Evolutionary conservation across 1,140 invertebrate genomes (phyloP), one percentile per base, ranked within the genome.

Genomic region (Steinernema feltiae): DNA sequence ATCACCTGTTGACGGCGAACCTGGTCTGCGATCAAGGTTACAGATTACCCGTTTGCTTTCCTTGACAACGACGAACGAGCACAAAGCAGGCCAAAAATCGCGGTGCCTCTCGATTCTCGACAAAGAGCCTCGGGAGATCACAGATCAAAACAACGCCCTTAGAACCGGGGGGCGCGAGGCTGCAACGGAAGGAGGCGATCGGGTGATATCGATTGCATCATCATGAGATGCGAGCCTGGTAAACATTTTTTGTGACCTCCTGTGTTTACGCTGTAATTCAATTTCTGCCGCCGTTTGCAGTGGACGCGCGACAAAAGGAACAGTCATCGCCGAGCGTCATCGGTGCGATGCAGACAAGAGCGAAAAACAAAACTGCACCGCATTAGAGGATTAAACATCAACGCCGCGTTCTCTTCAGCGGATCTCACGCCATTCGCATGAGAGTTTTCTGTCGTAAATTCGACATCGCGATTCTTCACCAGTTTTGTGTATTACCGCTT

Each of bases 1-100:
- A 17, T 21, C 24, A 3, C 35, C 7, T 46, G 41, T 7, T n/a
- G 53, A 17, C 53, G 53, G 53, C 15, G 53, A 63, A 63, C 24
- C 53, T 63, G 53, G 53, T 63, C 53, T 63, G 53, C 53, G 53
- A 63, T 63, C 53, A 63, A 63, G 53, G 53, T 63, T 63, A 63
- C 53, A 63, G 53, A 63, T 63, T 63, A 17, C 53, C 53, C 53
- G 53, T 15, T 63, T 63, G 53, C 53, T 41, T 41, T 7, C 53
- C 7, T 15, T 15, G 12, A 63, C 53, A 63, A 27, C 53, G 53
- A 21, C 53, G 53, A 63, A 27, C 53, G 18, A 7, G 53, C 41
- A 21, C 53, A 21, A 63, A 63, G 24, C 53, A 63, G 53, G 53
- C 53, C 53, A 63, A 63, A 63, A 63, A 21, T 63, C 53, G 53